Base-by-base conservation (phyloP, 2,113 vertebrate species). In the Pandion haliaetus region DNA sequence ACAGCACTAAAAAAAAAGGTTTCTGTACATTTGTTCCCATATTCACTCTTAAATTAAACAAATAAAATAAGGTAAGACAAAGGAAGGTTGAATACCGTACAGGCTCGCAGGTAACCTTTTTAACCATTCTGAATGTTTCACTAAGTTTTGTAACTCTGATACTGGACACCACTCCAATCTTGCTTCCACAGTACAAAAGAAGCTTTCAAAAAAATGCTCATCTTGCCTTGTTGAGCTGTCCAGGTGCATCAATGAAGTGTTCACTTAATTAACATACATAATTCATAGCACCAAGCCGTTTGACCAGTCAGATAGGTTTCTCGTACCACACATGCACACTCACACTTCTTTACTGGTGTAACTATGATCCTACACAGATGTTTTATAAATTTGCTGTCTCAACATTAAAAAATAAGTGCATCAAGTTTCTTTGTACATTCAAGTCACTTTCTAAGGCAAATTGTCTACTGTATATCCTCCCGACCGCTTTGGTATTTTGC, bases 401-500 rank as follows among this genome's bases (percentile, higher is more conserved):
- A 73, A 88, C 96, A 92, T 98, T 98, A 98, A 98, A 98, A 98
- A 98, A 98, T 98, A 98, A 98, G 98, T 99, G 98, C 98, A 98
- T 98, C 98, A 97, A 97, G 97, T 98, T 98, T 98, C 97, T 98
- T 99, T 99, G 98, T 99, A 99, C 99, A 99, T 99, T 99, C 99
- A 99, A 98, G 98, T 99, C 97, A 99, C 98, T 98, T 98, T 98
- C 98, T 99, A 99, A 99, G 99, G 99, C 99, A 99, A 98, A 98
- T 97, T 98, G 97, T 98, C 98, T 98, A 98, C 98, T 98, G 26
- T 97, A 92, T 98, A 92, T 98, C 97, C 97, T 98, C 97, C 98
- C 93, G 72, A 97, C 97, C 36, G 97, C 98, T 99, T 99, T 99
- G 99, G 99, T 99, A 98, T 98, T 98, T 98, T 98, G 98, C 98